phyloP scores from a whole-genome alignment of 1,140 invertebrate species.

The Drosophila bipectinata region DNA sequence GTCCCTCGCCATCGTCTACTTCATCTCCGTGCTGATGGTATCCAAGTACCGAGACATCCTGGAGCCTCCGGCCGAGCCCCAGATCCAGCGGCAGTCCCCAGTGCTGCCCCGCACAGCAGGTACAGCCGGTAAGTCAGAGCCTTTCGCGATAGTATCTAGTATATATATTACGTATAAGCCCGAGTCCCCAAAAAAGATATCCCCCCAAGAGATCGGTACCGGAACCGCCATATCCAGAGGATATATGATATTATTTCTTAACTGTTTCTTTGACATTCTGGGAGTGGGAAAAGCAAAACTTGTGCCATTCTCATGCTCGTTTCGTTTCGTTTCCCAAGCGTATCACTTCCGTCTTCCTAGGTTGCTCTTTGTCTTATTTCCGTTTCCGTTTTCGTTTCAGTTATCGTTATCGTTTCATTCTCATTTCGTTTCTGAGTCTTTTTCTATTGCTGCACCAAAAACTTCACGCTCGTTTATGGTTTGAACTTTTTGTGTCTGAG shows the following conservation, averaged over 20 bases:
- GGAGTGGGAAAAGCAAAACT: slow-evolving; percentile 11
- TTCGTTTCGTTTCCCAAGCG: slow-evolving; percentile 23
- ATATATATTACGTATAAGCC: background rate
- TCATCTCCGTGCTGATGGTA: slow-evolving; percentile 99
- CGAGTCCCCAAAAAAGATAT: background rate
- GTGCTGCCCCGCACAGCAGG: slow-evolving; percentile 74
- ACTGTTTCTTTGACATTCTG: background rate
- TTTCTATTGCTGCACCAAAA: slow-evolving; percentile 43
- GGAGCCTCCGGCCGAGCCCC: slow-evolving; percentile 90
- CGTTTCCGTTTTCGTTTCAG: background rate
- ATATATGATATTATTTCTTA: background rate
- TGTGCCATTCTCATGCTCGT: slow-evolving; percentile 31
- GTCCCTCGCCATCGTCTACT: slow-evolving; percentile 99
- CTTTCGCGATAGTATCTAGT: background rate
- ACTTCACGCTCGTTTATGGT: slow-evolving; percentile 46
- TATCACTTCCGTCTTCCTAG: slow-evolving; percentile 6
- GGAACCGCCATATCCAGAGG: background rate
- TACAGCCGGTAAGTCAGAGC: slow-evolving; percentile 69
- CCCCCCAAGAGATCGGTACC: background rate
- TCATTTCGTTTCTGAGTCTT: slow-evolving; percentile 2
- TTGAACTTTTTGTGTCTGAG: slow-evolving; percentile 15
- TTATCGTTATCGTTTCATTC: slow-evolving; percentile 9
- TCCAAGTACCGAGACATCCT: slow-evolving; percentile 99
- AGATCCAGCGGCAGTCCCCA: slow-evolving; percentile 80
- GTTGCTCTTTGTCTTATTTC: slow-evolving; percentile 24